Base-by-base conservation (phyloP, 1,140 invertebrate species). In the Agraylea sexmaculata region DNA sequence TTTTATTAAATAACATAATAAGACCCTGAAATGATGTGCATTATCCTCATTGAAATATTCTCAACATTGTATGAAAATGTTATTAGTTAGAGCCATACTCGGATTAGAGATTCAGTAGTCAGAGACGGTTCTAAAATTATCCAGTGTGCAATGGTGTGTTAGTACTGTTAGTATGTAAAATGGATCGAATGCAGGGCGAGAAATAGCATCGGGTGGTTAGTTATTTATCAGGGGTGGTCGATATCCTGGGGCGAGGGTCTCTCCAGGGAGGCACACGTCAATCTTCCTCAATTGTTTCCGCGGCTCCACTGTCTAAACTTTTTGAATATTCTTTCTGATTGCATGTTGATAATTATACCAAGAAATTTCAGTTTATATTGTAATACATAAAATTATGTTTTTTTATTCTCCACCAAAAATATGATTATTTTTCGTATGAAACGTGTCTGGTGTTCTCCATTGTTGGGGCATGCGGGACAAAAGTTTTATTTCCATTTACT, bases 401-500 rank as follows among this genome's bases (percentile, higher is more conserved):
- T 6, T 10, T 10, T 31, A 31, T 25, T 25, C n/a, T 25, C n/a
- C n/a, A 7, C 6, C 23, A 25, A 7, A n/a, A 6, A 25, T 25
- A 25, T 25, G 23, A 10, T 6, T 6, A 13, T 31, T 13, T 16
- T 13, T n/a, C 8, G 17, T 16, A 38, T 17, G 3, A 25, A 16
- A 38, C 4, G 3, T 23, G 25, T 12, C 23, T 13, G 8, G 23
- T 18, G 36, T 19, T 20, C 18, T 25, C 20, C 33, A 42, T 42
- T 35, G 12, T 25, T 30, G 16, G 5, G 29, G 15, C 7, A 29
- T 29, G 19, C 20, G 33, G 10, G 15, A 27, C 8, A 27, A 13
- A 20, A 35, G 29, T 43, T 43, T 43, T 43, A 43, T 43, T 43
- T 37, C 30, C 12, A 36, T 38, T 43, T 38, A 43, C 31, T 39